Evolutionary conservation across 2,797 vertebrate genomes (phyloP).

Genomic region (Tokudaia tokunoshimensis): DNA sequence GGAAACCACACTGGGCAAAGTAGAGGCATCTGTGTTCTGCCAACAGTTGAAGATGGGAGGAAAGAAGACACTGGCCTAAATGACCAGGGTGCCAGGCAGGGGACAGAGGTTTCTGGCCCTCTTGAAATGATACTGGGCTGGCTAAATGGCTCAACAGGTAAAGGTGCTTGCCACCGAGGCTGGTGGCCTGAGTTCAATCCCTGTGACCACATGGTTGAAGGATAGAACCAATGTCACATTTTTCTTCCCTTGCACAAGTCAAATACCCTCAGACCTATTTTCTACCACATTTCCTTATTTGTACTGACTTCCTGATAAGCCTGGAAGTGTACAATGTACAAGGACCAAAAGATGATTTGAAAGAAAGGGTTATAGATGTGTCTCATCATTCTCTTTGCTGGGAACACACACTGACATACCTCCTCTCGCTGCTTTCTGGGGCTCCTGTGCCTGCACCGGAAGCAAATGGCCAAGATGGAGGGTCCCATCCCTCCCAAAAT

Average conservation of each 20-base stretch:
- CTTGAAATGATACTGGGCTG: neutral
- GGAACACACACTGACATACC: neutral
- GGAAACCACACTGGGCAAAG: neutral
- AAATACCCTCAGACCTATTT: neutral
- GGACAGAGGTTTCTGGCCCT: neutral
- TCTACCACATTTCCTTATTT: neutral
- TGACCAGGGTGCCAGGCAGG: neutral
- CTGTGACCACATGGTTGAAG: neutral
- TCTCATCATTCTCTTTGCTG: neutral
- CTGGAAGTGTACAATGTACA: neutral
- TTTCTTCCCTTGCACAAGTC: neutral
- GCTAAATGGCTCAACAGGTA: neutral
- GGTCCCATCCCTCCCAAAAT: neutral
- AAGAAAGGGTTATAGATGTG: neutral
- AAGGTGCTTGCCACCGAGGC: neutral
- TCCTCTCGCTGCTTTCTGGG: neutral
- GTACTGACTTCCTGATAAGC: neutral
- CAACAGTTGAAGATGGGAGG: neutral
- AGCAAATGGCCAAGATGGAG: neutral
- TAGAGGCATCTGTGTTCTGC: neutral
- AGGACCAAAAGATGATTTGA: neutral
- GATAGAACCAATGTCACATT: neutral
- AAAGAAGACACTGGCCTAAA: conserved; percentile 1
- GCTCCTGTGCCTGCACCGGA: neutral
- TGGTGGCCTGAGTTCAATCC: neutral